Conservation (phyloP, 2,113 vertebrate species). For the Melanocharis versteri region DNA sequence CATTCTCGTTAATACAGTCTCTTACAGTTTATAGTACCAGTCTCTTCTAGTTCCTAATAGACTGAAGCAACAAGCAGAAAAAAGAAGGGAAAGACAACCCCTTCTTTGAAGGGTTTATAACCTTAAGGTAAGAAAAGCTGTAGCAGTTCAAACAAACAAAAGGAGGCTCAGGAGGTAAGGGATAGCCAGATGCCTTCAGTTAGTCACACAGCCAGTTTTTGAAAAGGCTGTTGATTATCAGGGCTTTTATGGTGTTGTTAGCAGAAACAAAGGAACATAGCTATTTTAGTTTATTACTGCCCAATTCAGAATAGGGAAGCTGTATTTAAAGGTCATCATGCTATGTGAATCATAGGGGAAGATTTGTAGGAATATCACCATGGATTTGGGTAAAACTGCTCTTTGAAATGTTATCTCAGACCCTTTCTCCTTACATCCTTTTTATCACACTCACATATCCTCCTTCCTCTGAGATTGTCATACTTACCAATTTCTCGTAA, state of each 20-base stretch:
- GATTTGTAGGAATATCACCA: neutral
- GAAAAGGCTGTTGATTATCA: neutral
- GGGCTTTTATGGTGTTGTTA: neutral
- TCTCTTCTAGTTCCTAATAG: neutral
- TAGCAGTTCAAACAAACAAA: neutral
- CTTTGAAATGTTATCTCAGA: neutral
- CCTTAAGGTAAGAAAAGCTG: neutral
- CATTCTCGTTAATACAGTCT: neutral
- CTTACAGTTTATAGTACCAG: neutral
- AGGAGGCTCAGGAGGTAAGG: neutral
- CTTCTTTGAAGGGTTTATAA: neutral
- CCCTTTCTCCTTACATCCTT: neutral
- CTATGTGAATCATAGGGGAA: neutral
- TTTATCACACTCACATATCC: neutral
- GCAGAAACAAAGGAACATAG: neutral
- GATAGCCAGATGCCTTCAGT: neutral
- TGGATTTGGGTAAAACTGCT: neutral
- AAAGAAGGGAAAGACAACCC: neutral
- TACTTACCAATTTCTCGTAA: neutral
- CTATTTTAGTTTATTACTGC: neutral
- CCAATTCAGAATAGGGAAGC: neutral
- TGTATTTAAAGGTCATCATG: neutral
- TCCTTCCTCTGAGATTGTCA: neutral
- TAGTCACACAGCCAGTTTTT: neutral
- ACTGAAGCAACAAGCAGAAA: neutral